phyloP scores from a whole-genome alignment of 2,797 vertebrate genomes.

The Scleropages formosus region DNA sequence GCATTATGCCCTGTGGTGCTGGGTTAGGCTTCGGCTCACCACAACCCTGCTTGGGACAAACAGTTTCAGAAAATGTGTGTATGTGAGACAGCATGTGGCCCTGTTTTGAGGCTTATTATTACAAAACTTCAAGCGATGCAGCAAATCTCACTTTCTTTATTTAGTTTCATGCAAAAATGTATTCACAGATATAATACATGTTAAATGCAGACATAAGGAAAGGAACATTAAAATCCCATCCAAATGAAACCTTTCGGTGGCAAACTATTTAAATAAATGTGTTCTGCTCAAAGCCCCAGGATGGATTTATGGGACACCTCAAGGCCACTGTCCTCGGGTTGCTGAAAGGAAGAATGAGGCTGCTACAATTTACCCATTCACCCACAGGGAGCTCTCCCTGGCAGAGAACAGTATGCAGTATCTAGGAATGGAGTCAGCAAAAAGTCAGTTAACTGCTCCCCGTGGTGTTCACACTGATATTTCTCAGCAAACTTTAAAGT shows the following conservation, averaged over 20 bases:
- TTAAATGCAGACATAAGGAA: too few relatives aligned
- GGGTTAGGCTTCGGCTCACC: too few relatives aligned
- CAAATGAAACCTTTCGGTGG: background rate
- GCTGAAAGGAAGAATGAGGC: conserved; percentile 3
- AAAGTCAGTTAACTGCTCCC: conserved; percentile 26
- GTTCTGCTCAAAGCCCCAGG: background rate
- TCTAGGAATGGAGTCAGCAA: conserved; percentile 21
- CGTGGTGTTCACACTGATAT: conserved; percentile 27
- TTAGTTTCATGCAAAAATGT: too few relatives aligned
- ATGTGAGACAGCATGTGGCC: too few relatives aligned
- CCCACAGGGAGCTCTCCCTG: background rate
- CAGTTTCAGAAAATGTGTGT: too few relatives aligned
- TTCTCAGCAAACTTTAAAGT: conserved; percentile 15
- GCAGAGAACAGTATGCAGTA: conserved; percentile 17
- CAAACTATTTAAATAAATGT: background rate
- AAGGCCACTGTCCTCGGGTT: background rate
- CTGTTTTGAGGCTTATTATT: too few relatives aligned
- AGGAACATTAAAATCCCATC: too few relatives aligned
- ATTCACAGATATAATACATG: too few relatives aligned
- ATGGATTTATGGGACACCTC: background rate
- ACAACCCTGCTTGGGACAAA: too few relatives aligned
- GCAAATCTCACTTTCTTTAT: too few relatives aligned
- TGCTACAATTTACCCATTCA: background rate
- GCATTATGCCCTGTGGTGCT: too few relatives aligned
- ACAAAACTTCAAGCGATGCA: too few relatives aligned